A percentile compares a stretch with the other conserved stretches of the same genome.
These are phyloP conservation scores for Drosophila ogumai DNA, from an alignment of 1,140 invertebrate genomes.

Conservation along the genomic window DNA sequence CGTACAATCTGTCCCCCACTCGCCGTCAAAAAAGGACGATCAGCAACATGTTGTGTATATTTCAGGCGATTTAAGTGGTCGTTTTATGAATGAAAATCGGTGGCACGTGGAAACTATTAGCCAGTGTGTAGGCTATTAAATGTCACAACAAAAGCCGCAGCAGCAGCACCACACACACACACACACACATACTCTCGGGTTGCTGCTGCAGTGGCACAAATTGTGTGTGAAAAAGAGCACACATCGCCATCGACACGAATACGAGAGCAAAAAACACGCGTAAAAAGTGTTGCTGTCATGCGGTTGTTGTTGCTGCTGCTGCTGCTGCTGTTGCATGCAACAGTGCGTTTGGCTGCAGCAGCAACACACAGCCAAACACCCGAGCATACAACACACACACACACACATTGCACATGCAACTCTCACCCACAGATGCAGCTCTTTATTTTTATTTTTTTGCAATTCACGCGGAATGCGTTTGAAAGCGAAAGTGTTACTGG, in stretches of 20 bases:
- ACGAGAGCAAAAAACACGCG: conserved; percentile 62
- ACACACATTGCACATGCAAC: conserved; percentile 23
- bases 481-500: conserved; percentile 76
- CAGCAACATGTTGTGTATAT: conserved; percentile 48
- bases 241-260: conserved; percentile 28
- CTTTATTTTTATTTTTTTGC: conserved; percentile 65
- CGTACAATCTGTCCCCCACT: no score
- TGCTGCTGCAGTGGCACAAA: conserved; percentile 63
- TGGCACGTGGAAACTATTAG: conserved; percentile 79
- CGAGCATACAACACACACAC: conserved; percentile 21
- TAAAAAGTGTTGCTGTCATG: conserved; percentile 77
- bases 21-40: conserved; percentile 12
- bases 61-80: conserved; percentile 41
- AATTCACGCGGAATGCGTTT: conserved; percentile 78
- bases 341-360: conserved; percentile 73
- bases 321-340: conserved; percentile 63
- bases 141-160: conserved; percentile 68
- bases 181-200: background rate
- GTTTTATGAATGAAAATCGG: conserved; percentile 78
- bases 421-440: conserved; percentile 55
- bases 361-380: conserved; percentile 9
- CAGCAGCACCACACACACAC: conserved; percentile 30
- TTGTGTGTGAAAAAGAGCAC: conserved; percentile 77
- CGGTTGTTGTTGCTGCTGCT: conserved; percentile 44
- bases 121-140: conserved; percentile 73